These are phyloP conservation scores for Tetranychus truncatus DNA, from an alignment of 2,888 invertebrate genomes.

Conservation along the genomic window DNA sequence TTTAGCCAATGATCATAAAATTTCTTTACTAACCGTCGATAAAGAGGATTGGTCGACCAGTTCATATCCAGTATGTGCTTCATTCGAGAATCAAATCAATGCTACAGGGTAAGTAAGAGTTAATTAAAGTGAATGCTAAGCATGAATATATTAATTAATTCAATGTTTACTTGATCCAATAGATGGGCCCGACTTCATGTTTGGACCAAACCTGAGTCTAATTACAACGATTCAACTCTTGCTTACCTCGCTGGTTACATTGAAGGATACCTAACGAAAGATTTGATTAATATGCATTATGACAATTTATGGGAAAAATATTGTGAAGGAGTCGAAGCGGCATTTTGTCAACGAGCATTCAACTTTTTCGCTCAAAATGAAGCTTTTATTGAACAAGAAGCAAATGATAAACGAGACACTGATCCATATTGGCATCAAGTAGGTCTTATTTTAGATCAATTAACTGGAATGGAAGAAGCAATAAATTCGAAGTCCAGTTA, in stretches of 20 bases:
- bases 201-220: background rate
- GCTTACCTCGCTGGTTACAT: slow-evolving; percentile 67
- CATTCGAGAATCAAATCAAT: background rate
- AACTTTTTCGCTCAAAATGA: slow-evolving; percentile 47
- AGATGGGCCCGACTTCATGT: slow-evolving; percentile 34
- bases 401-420: slow-evolving; percentile 33
- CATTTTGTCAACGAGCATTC: slow-evolving; percentile 46
- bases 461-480: slow-evolving; percentile 56
- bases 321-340: slow-evolving; percentile 34
- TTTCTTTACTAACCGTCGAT: background rate
- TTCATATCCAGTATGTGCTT: background rate
- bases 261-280: slow-evolving; percentile 63
- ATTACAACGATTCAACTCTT: slow-evolving; percentile 36
- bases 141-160: slow-evolving; percentile 24
- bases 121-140: slow-evolving; percentile 4
- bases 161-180: slow-evolving; percentile 39
- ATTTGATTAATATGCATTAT: slow-evolving; percentile 58
- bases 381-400: slow-evolving; percentile 41
- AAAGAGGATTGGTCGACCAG: background rate
- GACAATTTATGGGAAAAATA: slow-evolving; percentile 48
- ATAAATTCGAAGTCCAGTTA: slow-evolving; percentile 46
- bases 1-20: background rate
- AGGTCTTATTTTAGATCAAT: slow-evolving; percentile 52
- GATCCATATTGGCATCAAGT: slow-evolving; percentile 67
- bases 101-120: background rate